phyloP scores from a whole-genome alignment of 1,140 invertebrate species.

The Brachionus paranguensis region DNA sequence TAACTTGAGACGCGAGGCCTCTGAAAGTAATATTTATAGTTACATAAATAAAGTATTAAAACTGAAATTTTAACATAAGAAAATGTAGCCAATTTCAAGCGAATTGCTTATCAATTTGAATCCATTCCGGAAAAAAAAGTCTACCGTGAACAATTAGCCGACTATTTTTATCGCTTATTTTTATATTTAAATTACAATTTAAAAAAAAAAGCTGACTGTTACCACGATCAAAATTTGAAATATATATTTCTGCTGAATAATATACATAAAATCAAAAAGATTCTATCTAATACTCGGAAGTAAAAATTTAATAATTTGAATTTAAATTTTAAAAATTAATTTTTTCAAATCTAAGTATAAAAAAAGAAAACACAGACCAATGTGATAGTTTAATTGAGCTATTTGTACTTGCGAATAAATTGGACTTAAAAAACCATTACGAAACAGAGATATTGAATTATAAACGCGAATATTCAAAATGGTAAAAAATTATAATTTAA shows the following conservation, averaged over 20 bases:
- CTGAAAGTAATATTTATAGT: background rate
- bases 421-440: background rate
- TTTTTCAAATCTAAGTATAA: background rate
- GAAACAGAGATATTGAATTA: constrained; percentile 31
- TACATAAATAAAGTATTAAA: background rate
- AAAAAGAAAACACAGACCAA: background rate
- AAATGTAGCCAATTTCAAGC: background rate
- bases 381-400: constrained; percentile 6
- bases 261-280: background rate
- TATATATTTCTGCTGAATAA: constrained; percentile 20
- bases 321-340: too few species aligned
- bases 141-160: background rate
- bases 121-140: background rate
- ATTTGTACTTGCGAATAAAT: background rate
- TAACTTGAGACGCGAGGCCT: background rate
- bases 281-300: background rate
- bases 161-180: constrained; percentile 30
- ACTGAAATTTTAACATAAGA: background rate
- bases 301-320: background rate
- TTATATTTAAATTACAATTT: constrained; percentile 32
- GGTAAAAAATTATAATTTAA: background rate
- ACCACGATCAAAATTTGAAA: constrained; percentile 22
- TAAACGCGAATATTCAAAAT: constrained; percentile 38
- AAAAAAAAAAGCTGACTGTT: constrained; percentile 28
- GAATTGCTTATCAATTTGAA: constrained; percentile 27